phyloP scores from a whole-genome alignment of 2,888 invertebrate genomes.

The Mythimna impura region DNA sequence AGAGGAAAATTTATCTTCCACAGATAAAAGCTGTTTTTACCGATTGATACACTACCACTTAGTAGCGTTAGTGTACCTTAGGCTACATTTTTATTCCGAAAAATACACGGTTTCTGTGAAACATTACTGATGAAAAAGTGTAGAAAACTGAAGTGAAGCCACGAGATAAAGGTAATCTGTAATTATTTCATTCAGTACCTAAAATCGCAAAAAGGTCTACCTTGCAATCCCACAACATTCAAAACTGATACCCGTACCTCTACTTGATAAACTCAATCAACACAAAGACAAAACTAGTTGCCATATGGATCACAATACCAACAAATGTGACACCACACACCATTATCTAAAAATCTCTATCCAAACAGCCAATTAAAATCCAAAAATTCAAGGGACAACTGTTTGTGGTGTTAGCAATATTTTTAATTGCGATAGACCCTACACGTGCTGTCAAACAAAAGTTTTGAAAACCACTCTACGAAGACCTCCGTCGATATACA shows the following conservation, averaged over 20 bases:
- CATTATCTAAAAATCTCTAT: constrained; percentile 79
- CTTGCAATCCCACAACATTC: not conserved
- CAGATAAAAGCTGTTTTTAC: too few species aligned
- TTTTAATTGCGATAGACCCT: constrained; percentile 89
- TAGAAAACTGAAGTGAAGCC: too few species aligned
- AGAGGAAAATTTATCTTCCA: too few species aligned
- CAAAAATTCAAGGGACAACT: constrained; percentile 84
- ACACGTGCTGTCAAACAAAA: constrained; percentile 83
- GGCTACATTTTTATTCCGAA: too few species aligned
- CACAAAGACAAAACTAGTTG: not conserved
- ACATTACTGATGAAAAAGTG: too few species aligned
- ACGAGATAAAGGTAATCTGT: too few species aligned
- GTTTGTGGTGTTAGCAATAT: constrained; percentile 88
- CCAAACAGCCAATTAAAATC: constrained; percentile 87
- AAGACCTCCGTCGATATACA: constrained; percentile 63
- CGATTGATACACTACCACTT: too few species aligned
- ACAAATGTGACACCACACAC: constrained; percentile 62
- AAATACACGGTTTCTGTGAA: too few species aligned
- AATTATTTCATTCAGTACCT: too few species aligned
- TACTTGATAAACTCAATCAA: not conserved
- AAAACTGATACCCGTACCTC: not conserved
- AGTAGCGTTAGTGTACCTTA: too few species aligned
- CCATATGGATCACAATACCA: constrained; percentile 50
- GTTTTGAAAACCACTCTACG: constrained; percentile 70
- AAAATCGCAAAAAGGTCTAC: too few species aligned